phyloP scores from a whole-genome alignment of 1,140 invertebrate species.

The Anoplophora glabripennis region DNA sequence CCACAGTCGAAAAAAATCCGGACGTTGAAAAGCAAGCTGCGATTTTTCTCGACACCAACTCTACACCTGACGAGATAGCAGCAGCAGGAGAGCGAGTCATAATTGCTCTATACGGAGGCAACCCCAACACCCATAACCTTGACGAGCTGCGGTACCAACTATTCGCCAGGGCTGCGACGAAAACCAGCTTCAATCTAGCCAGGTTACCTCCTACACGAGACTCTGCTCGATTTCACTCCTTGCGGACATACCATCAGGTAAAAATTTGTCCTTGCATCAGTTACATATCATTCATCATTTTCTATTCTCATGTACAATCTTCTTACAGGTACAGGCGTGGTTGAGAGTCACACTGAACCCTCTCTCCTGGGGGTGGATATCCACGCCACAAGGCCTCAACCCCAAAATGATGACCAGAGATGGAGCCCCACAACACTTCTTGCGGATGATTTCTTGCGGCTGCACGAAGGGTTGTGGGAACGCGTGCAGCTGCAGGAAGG shows the following conservation, averaged over 20 bases:
- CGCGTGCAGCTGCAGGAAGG: conserved; percentile 4
- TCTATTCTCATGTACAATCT: neutral
- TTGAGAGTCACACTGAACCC: neutral
- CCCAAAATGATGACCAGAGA: conserved; percentile 4
- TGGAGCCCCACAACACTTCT: neutral
- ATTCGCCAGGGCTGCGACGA: neutral
- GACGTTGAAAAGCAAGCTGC: neutral
- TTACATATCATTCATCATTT: neutral
- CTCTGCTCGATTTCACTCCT: neutral
- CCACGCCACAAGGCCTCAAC: conserved; percentile 1
- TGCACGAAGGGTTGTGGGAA: conserved; percentile 5
- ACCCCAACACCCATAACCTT: neutral
- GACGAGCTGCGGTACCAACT: neutral
- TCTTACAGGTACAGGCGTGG: neutral
- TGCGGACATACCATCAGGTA: no score
- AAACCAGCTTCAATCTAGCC: no score
- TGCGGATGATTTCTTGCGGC: neutral
- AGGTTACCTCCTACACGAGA: neutral
- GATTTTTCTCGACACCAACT: neutral
- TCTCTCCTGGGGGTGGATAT: neutral
- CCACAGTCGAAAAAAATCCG: neutral
- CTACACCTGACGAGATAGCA: neutral
- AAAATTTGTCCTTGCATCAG: no score
- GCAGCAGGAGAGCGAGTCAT: neutral
- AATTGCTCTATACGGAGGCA: neutral